These are phyloP conservation scores for Capreolus pygargus DNA, from an alignment of 2,113 vertebrate genomes.

Conservation along the genomic window DNA sequence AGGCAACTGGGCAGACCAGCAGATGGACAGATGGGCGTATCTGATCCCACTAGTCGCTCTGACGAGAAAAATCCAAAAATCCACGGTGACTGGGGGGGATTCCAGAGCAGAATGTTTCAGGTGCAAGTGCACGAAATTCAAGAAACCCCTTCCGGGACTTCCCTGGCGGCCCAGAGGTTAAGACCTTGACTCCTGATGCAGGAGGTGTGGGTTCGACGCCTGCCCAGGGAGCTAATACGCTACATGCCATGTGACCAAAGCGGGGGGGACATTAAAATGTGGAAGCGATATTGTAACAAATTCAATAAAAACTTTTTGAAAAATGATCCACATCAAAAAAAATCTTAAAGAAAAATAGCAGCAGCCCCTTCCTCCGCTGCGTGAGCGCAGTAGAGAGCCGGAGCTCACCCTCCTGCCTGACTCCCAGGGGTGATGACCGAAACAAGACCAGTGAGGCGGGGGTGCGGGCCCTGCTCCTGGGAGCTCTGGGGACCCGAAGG, in stretches of 20 bases:
- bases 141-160: background rate
- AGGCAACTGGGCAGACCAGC: background rate
- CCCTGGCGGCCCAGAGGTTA: background rate
- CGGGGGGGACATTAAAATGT: accelerated
- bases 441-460: background rate
- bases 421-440: background rate
- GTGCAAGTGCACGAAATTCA: background rate
- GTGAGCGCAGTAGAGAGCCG: background rate
- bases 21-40: background rate
- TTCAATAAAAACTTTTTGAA: background rate
- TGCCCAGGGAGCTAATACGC: background rate
- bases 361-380: background rate
- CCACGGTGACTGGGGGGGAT: background rate
- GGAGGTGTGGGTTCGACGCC: background rate
- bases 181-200: background rate
- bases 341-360: background rate
- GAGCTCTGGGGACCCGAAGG: background rate
- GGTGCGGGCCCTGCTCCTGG: background rate
- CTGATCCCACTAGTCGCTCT: background rate
- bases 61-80: background rate
- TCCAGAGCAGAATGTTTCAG: background rate
- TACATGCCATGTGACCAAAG: background rate
- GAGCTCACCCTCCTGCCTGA: background rate
- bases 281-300: background rate
- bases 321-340: background rate